phyloP scores from a whole-genome alignment of 2,797 vertebrate species.

The Poeciliopsis gracilis region DNA sequence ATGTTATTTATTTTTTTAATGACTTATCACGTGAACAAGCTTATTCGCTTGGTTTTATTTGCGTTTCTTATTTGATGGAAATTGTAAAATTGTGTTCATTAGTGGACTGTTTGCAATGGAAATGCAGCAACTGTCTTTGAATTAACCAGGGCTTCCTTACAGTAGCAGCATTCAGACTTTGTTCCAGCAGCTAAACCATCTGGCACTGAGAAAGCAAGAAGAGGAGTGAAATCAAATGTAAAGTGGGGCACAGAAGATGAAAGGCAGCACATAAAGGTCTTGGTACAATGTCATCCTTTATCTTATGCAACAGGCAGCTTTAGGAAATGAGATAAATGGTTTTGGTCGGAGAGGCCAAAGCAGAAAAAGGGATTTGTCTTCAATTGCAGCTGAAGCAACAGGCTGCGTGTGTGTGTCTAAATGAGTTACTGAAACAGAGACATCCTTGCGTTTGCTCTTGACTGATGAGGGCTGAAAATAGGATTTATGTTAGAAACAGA shows the following conservation, averaged over 20 bases:
- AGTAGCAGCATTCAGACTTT: conserved; percentile 5
- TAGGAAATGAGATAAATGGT: conserved; percentile 58
- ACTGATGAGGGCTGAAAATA: conserved; percentile 70
- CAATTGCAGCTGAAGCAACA: conserved; percentile 65
- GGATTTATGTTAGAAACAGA: conserved; percentile 72
- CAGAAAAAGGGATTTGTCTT: conserved; percentile 73
- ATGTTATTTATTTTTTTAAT: too few species aligned
- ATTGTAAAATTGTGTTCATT: too few species aligned
- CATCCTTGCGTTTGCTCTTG: conserved; percentile 59
- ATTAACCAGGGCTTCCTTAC: background rate
- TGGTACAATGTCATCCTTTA: conserved; percentile 48
- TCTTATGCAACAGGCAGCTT: conserved; percentile 66
- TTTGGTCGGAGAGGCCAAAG: conserved; percentile 65
- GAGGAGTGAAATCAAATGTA: conserved; percentile 7
- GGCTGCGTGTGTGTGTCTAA: conserved; percentile 42
- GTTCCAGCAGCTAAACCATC: background rate
- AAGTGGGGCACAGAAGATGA: conserved; percentile 14
- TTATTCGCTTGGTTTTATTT: too few species aligned
- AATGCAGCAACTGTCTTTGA: background rate
- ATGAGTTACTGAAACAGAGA: conserved; percentile 62
- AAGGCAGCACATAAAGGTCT: conserved; percentile 32
- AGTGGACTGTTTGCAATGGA: too few species aligned
- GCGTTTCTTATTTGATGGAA: background rate
- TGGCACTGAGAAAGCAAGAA: background rate
- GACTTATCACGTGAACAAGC: too few species aligned